phyloP scores from a whole-genome alignment of 2,113 vertebrate genomes.

The Tachysurus vachellii region DNA sequence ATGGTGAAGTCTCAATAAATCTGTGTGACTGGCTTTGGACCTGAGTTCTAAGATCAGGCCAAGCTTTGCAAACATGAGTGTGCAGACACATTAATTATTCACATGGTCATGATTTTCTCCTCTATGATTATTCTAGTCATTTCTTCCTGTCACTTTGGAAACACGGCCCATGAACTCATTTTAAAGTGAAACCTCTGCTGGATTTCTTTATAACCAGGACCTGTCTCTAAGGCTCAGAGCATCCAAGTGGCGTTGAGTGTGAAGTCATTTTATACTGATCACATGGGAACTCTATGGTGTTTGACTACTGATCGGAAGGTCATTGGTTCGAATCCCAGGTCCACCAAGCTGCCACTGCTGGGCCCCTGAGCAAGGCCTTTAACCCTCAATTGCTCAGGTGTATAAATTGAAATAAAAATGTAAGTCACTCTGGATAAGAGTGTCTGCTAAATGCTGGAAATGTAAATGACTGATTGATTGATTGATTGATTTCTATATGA shows the following conservation, averaged over 20 bases:
- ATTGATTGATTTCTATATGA: too few relatives aligned
- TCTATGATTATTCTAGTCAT: neutral
- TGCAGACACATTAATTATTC: neutral
- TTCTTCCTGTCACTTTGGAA: neutral
- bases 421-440: too few relatives aligned
- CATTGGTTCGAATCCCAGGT: too few relatives aligned
- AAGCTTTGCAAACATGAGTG: neutral
- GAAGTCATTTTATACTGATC: too few relatives aligned
- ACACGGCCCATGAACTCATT: neutral
- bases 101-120: neutral
- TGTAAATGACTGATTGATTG: too few relatives aligned
- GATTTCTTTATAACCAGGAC: neutral
- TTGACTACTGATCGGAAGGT: too few relatives aligned
- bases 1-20: neutral
- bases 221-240: neutral
- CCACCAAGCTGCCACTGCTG: too few relatives aligned
- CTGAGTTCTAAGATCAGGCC: neutral
- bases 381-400: too few relatives aligned
- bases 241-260: neutral
- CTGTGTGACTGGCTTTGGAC: neutral
- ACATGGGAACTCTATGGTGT: too few relatives aligned
- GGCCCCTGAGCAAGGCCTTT: too few relatives aligned
- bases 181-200: neutral
- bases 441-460: too few relatives aligned
- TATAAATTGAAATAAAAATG: too few relatives aligned